A percentile compares a stretch with the other conserved stretches of the same genome.
These are phyloP conservation scores for Pachycephus smyrnensis DNA, from an alignment of 2,888 invertebrate species.

Conservation along the genomic window DNA sequence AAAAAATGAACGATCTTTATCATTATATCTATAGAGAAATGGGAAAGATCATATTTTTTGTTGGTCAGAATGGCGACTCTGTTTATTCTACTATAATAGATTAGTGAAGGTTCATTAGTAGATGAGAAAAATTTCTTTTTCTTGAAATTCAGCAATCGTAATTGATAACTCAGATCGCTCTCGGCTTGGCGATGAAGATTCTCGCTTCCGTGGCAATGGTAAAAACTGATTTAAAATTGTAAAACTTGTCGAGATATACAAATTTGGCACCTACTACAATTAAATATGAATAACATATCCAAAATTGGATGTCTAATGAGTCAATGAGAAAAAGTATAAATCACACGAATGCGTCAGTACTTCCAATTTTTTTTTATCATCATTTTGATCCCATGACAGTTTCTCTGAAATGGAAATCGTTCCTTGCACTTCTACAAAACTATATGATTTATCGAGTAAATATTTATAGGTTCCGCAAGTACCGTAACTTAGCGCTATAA, in stretches of 20 bases:
- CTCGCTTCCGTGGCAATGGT: neutral
- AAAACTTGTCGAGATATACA: neutral
- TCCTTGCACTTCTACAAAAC: slow-evolving; percentile 63
- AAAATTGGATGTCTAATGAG: neutral
- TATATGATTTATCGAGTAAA: slow-evolving; percentile 64
- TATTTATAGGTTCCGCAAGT: slow-evolving; percentile 63
- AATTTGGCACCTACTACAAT: slow-evolving; percentile 41
- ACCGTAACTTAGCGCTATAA: slow-evolving; percentile 60
- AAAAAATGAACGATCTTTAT: neutral
- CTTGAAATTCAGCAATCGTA: neutral
- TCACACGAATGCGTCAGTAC: slow-evolving; percentile 4
- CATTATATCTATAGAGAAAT: neutral
- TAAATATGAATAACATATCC: slow-evolving; percentile 10
- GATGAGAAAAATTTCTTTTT: neutral
- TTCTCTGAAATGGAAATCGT: slow-evolving; percentile 45
- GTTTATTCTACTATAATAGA: neutral
- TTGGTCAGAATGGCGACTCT: neutral
- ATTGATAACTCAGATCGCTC: neutral
- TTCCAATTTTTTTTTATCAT: slow-evolving; percentile 8
- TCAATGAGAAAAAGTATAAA: slow-evolving; percentile 5
- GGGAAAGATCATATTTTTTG: neutral
- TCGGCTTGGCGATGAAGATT: too few relatives aligned
- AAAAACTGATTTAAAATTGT: neutral
- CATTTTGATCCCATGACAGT: slow-evolving; percentile 26
- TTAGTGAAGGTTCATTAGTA: neutral